These are phyloP conservation scores for Idaea straminata DNA, from an alignment of 2,888 invertebrate genomes.

Conservation along the genomic window DNA sequence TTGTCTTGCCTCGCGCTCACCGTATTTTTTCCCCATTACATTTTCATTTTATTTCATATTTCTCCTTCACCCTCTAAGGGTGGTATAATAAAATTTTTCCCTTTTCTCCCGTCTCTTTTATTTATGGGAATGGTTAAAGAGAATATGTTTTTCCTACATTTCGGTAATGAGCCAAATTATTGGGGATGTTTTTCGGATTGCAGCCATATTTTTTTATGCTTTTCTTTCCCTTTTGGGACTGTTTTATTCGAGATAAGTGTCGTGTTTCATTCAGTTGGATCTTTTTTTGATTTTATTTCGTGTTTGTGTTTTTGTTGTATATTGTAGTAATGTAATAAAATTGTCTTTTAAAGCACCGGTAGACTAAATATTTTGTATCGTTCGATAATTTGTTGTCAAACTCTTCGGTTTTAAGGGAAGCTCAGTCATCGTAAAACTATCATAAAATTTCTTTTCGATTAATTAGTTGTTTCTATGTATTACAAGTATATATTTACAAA, in stretches of 20 bases:
- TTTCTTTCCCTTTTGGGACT: slow-evolving; percentile 35
- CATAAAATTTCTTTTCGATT: too few relatives aligned
- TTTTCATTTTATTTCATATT: slow-evolving; percentile 81
- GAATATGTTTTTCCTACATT: slow-evolving; percentile 77
- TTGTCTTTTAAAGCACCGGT: slow-evolving; percentile 20
- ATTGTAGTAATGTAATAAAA: slow-evolving; percentile 17
- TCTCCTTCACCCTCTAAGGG: slow-evolving; percentile 58
- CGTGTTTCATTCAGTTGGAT: slow-evolving; percentile 32
- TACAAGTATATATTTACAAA: too few relatives aligned
- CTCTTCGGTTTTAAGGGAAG: too few relatives aligned
- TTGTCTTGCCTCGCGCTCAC: slow-evolving; percentile 70
- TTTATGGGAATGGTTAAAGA: slow-evolving; percentile 72
- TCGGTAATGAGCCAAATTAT: slow-evolving; percentile 78
- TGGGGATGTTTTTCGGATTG: slow-evolving; percentile 70
- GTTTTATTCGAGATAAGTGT: slow-evolving; percentile 58
- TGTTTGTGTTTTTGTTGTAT: slow-evolving; percentile 23
- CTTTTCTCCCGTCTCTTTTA: slow-evolving; percentile 69
- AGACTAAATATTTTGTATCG: background rate
- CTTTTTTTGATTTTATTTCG: slow-evolving; percentile 25
- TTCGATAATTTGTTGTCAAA: background rate
- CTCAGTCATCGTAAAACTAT: too few relatives aligned
- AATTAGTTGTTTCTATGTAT: too few relatives aligned
- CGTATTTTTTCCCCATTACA: slow-evolving; percentile 80
- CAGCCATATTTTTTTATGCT: slow-evolving; percentile 44
- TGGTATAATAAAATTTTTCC: slow-evolving; percentile 76